Conservation (phyloP, 1,140 invertebrate species). For the Steinernema feltiae region DNA sequence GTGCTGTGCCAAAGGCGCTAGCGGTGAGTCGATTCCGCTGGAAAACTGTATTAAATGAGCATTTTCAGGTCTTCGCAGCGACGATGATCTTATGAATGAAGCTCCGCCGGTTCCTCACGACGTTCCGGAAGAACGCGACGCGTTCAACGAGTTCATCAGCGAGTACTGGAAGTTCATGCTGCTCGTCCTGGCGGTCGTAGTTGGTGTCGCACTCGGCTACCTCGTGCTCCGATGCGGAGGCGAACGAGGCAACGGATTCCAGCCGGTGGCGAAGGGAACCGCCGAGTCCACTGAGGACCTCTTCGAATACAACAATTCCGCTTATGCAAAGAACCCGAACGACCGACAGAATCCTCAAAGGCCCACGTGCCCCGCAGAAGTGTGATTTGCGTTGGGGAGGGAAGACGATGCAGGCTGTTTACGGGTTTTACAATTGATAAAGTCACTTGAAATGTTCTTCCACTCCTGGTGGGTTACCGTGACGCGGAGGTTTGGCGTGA, state of each 20-base stretch:
- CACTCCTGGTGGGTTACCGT: too few relatives aligned
- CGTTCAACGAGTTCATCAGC: neutral
- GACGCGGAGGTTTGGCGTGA: too few relatives aligned
- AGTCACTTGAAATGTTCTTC: too few relatives aligned
- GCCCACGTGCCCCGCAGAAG: neutral
- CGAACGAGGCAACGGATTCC: neutral
- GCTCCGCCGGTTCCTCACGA: too few relatives aligned
- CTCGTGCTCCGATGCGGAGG: neutral
- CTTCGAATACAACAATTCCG: neutral
- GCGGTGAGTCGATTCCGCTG: neutral
- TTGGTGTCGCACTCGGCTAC: neutral
- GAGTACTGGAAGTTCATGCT: slow-evolving; percentile 9
- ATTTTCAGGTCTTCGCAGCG: neutral
- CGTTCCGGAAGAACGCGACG: too few relatives aligned
- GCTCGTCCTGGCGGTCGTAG: neutral
- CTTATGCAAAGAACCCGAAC: neutral
- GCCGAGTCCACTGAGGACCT: neutral
- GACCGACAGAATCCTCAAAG: neutral
- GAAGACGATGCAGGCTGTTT: too few relatives aligned
- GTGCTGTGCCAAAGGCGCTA: neutral
- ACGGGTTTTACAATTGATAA: too few relatives aligned
- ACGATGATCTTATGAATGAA: too few relatives aligned
- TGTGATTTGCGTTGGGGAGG: too few relatives aligned
- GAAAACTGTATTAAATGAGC: neutral
- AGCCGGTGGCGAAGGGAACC: neutral